Evolutionary conservation across 2,113 vertebrate genomes (phyloP).

Genomic region (Pachycephala philippinensis): DNA sequence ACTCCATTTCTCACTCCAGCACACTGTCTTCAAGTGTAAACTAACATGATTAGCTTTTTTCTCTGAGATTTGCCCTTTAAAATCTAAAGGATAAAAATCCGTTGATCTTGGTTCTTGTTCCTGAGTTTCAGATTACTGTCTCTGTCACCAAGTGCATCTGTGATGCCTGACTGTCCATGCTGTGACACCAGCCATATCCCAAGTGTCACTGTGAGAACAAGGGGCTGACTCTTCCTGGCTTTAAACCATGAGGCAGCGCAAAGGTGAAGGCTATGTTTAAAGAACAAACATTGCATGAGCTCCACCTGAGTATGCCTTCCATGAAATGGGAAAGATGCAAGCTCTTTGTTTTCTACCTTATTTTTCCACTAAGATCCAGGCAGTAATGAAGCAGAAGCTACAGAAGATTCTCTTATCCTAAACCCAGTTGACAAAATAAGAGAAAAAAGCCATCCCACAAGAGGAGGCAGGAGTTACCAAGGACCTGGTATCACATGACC

Average conservation of each 20-base stretch:
- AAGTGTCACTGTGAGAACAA: neutral
- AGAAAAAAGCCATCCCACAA: neutral
- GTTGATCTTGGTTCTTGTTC: neutral
- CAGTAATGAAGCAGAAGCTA: neutral
- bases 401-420: neutral
- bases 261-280: neutral
- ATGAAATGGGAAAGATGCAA: neutral
- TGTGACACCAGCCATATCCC: neutral
- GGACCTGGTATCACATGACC: accelerated
- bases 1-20: neutral
- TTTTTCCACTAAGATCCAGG: neutral
- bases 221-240: neutral
- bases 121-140: neutral
- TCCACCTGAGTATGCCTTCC: neutral
- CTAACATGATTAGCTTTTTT: accelerated
- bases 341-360: neutral
- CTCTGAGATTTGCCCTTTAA: neutral
- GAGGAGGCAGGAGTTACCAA: neutral
- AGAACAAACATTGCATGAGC: neutral
- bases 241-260: neutral
- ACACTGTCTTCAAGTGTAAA: neutral
- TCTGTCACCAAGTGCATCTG: neutral
- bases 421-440: neutral
- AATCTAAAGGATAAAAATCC: neutral
- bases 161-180: neutral